Percentiles rank a stretch among this genome's conserved stretches.
phyloP scores from a whole-genome alignment of 2,797 vertebrate genomes.

The Hemitrygon akajei region DNA sequence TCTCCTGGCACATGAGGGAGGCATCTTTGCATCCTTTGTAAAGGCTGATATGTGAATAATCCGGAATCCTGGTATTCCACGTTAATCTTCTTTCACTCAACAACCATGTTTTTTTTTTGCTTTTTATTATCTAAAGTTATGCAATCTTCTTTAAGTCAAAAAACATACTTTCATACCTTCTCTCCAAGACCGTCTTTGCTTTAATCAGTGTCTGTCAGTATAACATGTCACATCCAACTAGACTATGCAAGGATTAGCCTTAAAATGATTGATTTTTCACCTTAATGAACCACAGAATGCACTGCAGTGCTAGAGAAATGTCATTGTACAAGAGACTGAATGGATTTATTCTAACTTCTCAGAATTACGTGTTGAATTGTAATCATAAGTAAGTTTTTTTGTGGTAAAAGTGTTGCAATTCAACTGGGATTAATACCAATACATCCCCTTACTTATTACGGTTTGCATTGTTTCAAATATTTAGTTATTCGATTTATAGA shows the following conservation, averaged over 20 bases:
- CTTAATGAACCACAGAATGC: background rate
- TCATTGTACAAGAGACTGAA: background rate
- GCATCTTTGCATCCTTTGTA: conserved; percentile 90
- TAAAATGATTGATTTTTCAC: background rate
- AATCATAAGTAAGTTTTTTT: background rate
- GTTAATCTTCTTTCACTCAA: background rate
- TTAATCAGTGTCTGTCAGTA: background rate
- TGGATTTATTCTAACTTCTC: background rate
- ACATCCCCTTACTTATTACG: background rate
- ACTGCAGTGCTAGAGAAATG: background rate
- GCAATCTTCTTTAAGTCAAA: background rate
- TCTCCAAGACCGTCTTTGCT: background rate
- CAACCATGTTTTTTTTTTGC: background rate
- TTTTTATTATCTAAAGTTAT: background rate
- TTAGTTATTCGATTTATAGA: background rate
- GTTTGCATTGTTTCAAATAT: background rate
- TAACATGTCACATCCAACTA: background rate
- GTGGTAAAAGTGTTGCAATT: background rate
- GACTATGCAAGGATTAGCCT: background rate
- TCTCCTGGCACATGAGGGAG: conserved; percentile 78
- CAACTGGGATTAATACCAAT: too few species aligned
- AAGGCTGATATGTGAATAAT: conserved; percentile 82
- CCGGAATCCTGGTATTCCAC: background rate
- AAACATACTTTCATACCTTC: background rate
- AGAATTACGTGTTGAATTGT: background rate